These are phyloP conservation scores for Enteromius argenteus DNA, from an alignment of 2,797 vertebrate species.

Conservation along the genomic window DNA sequence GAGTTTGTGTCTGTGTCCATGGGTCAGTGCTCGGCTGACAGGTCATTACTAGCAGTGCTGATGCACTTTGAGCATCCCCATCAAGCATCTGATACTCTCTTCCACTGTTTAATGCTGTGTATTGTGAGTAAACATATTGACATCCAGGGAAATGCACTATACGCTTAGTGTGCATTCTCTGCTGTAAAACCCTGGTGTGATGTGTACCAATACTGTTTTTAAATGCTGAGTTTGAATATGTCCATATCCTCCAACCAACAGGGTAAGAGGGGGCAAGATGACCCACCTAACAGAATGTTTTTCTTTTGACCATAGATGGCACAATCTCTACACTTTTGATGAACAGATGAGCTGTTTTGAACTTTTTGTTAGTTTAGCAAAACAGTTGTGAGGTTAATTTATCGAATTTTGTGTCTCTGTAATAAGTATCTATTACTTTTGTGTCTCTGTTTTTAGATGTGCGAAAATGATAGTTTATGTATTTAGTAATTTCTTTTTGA, in stretches of 20 bases:
- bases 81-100: slow-evolving; percentile 28
- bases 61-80: slow-evolving; percentile 20
- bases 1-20: slow-evolving; percentile 11
- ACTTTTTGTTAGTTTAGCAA: too few species aligned
- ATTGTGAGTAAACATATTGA: neutral
- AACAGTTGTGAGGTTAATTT: too few species aligned
- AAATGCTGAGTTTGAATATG: neutral
- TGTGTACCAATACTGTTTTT: neutral
- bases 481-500: too few species aligned
- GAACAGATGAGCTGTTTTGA: too few species aligned
- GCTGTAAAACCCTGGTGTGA: neutral
- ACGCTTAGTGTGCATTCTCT: neutral
- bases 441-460: too few species aligned
- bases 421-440: too few species aligned
- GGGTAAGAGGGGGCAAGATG: neutral
- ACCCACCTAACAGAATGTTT: neutral
- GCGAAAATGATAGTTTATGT: too few species aligned
- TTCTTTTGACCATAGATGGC: neutral
- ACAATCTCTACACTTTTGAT: too few species aligned
- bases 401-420: too few species aligned
- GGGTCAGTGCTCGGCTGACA: slow-evolving; percentile 20
- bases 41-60: slow-evolving; percentile 16
- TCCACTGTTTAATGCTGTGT: neutral
- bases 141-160: neutral
- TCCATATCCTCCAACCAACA: neutral